Evolutionary conservation across 1,140 invertebrate genomes (phyloP).

Genomic region (Lepidurus packardi): DNA sequence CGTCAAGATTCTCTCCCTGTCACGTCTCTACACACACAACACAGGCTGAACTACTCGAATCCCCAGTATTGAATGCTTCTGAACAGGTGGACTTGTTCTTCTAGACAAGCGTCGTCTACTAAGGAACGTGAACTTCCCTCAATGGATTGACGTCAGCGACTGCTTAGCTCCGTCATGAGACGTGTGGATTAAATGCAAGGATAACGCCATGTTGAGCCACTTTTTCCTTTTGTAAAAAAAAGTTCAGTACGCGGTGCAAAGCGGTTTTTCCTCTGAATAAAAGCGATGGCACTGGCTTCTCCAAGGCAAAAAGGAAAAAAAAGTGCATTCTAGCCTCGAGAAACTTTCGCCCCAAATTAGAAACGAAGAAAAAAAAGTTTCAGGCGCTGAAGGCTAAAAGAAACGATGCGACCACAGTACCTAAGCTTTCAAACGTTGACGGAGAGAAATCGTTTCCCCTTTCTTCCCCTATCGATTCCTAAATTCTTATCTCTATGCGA

Average conservation of each 20-base stretch:
- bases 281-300: not conserved
- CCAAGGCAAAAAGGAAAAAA: not conserved
- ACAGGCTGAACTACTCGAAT: not conserved
- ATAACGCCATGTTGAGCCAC: not conserved
- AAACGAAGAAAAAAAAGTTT: too few species aligned
- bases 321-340: not conserved
- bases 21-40: not conserved
- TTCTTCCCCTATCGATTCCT: too few species aligned
- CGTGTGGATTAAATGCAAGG: not conserved
- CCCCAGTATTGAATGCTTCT: not conserved
- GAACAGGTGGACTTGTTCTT: not conserved
- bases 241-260: not conserved
- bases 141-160: not conserved
- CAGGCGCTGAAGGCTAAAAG: too few species aligned
- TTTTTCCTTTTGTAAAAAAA: not conserved
- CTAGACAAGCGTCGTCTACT: not conserved
- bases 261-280: not conserved
- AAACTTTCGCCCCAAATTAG: not conserved
- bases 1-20: not conserved
- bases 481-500: too few species aligned
- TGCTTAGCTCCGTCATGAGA: not conserved
- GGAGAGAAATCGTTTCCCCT: too few species aligned
- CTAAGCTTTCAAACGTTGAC: too few species aligned
- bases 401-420: too few species aligned
- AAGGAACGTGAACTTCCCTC: not conserved